Evolutionary conservation across 2,797 vertebrate species (phyloP).

Genomic region (Lycodopsis pacificus): DNA sequence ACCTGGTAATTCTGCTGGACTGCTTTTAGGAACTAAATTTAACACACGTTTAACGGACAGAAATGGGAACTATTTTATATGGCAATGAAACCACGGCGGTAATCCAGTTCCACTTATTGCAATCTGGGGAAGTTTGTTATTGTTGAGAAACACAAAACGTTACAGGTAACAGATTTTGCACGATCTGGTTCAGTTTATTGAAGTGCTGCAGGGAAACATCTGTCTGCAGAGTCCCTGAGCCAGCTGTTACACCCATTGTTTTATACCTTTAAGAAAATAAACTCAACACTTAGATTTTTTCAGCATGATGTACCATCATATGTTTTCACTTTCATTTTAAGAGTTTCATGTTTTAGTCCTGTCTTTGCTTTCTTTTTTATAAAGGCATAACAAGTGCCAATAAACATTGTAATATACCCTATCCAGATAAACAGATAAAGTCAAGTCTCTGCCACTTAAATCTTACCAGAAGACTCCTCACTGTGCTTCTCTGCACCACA

Average conservation of each 20-base stretch:
- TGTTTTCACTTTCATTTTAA: not conserved
- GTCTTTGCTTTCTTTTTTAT: not conserved
- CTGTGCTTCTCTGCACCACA: not conserved
- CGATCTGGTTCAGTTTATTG: slow-evolving; percentile 11
- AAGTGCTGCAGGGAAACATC: not conserved
- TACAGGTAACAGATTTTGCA: not conserved
- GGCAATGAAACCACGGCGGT: not conserved
- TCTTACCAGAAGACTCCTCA: not conserved
- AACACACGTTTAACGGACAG: not conserved
- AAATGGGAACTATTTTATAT: slow-evolving; percentile 18
- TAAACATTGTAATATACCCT: not conserved
- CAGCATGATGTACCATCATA: not conserved
- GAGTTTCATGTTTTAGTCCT: not conserved
- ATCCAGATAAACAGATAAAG: not conserved
- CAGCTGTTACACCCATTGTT: not conserved
- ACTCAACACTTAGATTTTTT: not conserved
- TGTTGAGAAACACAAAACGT: not conserved
- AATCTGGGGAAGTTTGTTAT: slow-evolving; percentile 24
- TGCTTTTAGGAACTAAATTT: slow-evolving; percentile 8
- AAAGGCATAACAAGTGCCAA: not conserved
- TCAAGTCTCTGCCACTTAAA: not conserved
- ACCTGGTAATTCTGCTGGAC: not conserved
- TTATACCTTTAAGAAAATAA: not conserved
- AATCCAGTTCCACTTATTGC: not conserved
- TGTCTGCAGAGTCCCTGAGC: not conserved